Percentiles rank a stretch among this genome's conserved stretches.
These are phyloP conservation scores for Silurus lanzhouensis DNA, from an alignment of 2,797 vertebrate species.

Conservation along the genomic window DNA sequence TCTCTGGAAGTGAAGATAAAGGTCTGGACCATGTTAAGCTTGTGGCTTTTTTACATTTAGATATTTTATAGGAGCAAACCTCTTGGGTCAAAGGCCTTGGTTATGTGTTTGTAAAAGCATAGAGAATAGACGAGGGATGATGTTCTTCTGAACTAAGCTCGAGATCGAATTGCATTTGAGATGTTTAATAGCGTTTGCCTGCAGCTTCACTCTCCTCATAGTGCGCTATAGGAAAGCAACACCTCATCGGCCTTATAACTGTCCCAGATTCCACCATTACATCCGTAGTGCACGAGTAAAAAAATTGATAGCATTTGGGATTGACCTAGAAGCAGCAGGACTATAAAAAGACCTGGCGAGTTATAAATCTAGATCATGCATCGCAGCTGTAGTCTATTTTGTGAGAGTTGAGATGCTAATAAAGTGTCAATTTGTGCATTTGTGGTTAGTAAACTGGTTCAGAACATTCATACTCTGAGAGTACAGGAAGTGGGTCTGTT, in stretches of 20 bases:
- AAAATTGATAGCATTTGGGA: conserved; percentile 61
- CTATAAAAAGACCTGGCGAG: conserved; percentile 74
- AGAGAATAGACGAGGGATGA: not conserved
- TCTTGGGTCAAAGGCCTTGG: not conserved
- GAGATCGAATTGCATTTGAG: not conserved
- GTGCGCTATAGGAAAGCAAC: not conserved
- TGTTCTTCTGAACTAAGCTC: not conserved
- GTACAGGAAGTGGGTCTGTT: not conserved
- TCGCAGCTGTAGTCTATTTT: conserved; percentile 50
- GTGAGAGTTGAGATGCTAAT: conserved; percentile 12
- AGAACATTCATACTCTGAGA: not conserved
- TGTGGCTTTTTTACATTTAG: not conserved
- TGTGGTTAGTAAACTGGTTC: not conserved
- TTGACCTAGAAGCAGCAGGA: conserved; percentile 74
- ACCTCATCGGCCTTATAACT: conserved; percentile 23
- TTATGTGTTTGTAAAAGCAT: not conserved
- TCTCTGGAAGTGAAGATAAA: conserved; percentile 11
- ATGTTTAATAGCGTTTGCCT: not conserved
- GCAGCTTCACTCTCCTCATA: not conserved
- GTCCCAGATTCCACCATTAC: conserved; percentile 64
- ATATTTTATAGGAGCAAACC: not conserved
- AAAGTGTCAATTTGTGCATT: not conserved
- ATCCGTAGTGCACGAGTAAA: conserved; percentile 51
- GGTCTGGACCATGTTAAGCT: not conserved
- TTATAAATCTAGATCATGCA: conserved; percentile 64